Conservation (phyloP, 1,140 invertebrate species). For the Pogonomyrmex californicus region DNA sequence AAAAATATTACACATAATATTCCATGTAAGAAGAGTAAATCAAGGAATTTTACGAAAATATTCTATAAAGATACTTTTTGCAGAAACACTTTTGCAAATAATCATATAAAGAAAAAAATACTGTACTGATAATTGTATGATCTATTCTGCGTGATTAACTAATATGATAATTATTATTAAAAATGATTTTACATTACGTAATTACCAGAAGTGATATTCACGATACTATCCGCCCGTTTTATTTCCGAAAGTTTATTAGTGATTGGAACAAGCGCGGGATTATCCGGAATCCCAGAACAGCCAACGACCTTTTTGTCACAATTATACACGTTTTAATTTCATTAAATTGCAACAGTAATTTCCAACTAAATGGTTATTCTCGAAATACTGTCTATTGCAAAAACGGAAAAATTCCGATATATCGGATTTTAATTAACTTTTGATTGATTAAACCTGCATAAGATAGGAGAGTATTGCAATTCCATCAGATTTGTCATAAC, state of each 20-base stretch:
- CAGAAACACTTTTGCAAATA: neutral
- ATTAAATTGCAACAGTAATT: neutral
- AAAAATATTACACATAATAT: neutral
- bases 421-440: neutral
- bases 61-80: neutral
- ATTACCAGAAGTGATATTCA: constrained; percentile 79
- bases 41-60: neutral
- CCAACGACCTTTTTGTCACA: constrained; percentile 71
- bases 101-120: neutral
- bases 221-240: constrained; percentile 76
- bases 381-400: neutral
- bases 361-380: neutral
- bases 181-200: neutral
- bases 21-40: neutral
- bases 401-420: neutral
- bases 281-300: constrained; percentile 81
- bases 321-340: neutral
- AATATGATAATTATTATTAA: constrained; percentile 3
- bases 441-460: constrained; percentile 69
- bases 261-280: constrained; percentile 82
- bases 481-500: constrained; percentile 91
- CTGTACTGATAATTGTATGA: neutral
- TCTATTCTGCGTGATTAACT: neutral
- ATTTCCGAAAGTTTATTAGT: constrained; percentile 81
- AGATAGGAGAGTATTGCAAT: constrained; percentile 86